Evolutionary conservation across 1,140 invertebrate genomes (phyloP), one percentile per base, ranked within the genome.

Genomic region (Brachionus sp.): DNA sequence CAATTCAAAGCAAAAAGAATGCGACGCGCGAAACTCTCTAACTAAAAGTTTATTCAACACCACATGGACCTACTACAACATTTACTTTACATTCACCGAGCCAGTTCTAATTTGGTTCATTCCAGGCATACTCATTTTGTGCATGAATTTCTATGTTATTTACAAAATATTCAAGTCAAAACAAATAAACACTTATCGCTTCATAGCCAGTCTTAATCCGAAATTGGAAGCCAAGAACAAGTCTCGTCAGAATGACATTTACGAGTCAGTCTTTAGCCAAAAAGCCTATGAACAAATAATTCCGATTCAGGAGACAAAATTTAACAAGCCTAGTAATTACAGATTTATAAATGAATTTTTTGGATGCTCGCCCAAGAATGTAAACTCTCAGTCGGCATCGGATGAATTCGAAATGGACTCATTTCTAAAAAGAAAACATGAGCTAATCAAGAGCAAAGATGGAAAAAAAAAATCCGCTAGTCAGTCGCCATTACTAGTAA

Each of bases 91-190:
- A 75, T 75, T 75, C 39, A 75, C 70, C 0, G 70, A 75, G 19
- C 70, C 70, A 23, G 37, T 75, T 75, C 16, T 75, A 13, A 75
- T 75, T 25, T 75, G 70, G 70, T 75, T 75, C 39, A 75, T 75
- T 25, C 70, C 70, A 6, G 70, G 70, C 25, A 25, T 75, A 23
- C 19, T 75, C 23, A 75, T 75, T 25, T 44, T 46, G 12, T 46
- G 19, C 42, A 46, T 75, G 70, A 75, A 75, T 46, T 75, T 75
- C n/a, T 75, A 75, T 75, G 70, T 75, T 29, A 75, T 75, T 3
- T 75, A 46, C 44, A 75, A 75, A 75, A 75, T 75, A 25, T 75
- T 75, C 70, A 75, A 75, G 25, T 75, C 70, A 13, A 75, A 75
- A 29, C 70, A 75, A 75, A 75, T 46, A 44, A 75, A 46, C 13